Base-by-base conservation (phyloP, 1,140 invertebrate species). In the Eciton burchellii region DNA sequence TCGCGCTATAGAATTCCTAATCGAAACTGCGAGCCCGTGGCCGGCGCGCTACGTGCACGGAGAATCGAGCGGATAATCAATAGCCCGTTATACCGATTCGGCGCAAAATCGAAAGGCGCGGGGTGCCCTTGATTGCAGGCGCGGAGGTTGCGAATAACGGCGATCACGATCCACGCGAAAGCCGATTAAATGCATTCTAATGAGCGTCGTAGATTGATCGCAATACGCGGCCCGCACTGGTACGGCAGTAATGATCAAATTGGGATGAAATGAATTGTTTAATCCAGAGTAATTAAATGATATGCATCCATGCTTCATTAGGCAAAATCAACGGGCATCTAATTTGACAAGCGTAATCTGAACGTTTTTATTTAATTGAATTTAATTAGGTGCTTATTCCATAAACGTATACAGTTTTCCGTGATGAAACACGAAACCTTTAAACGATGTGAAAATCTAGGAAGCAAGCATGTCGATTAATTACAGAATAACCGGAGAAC, bases 1-100 rank as follows among this genome's bases (percentile, higher is more conserved):
- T 77, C 59, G 52, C 49, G 16, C 81, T 63, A 77, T 66, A 66
- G 72, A 82, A 82, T 82, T 76, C 72, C 81, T 77, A 82, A 82
- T 82, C 81, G 81, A 82, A 82, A 74, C 81, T 76, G 74, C 45
- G 60, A 47, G n/a, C 60, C 35, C 60, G 60, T 56, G 21, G 72
- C 72, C 41, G 43, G 72, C 47, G 60, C 41, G 35, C 59, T 82
- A 77, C 81, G 71, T 76, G 71, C 71, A 14, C 81, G 47, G 59
- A 82, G 71, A 76, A 43, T 45, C 56, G 70, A 62, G 43, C 47
- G 45, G 47, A 73, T 76, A 77, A 77, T 77, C 74, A 63, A 79
- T 73, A 45, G 12, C 16, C 66, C 45, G 24, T 62, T 59, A 35
- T 57, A 21, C 65, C 65, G 43, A 73, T 62, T 26, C 21, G 35